Evolutionary conservation across 1,140 invertebrate genomes (phyloP).

Genomic region (Agraylea sexmaculata): DNA sequence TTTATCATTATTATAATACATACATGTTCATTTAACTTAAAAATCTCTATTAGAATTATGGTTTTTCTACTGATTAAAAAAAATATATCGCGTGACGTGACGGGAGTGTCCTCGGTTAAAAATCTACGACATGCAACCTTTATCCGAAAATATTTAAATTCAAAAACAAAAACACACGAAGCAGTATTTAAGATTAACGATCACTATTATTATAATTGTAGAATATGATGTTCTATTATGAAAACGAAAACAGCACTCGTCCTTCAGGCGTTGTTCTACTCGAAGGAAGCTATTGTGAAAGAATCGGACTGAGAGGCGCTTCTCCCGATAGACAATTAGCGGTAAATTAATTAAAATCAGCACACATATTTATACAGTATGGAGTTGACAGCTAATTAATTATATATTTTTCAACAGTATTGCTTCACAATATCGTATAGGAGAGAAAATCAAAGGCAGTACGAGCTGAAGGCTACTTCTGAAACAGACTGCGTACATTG

Average conservation of each 20-base stretch:
- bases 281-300: conserved; percentile 84
- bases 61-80: too few species aligned
- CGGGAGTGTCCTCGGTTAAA: too few species aligned
- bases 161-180: too few species aligned
- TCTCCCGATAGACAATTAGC: conserved; percentile 18
- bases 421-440: conserved; percentile 84
- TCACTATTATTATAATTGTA: conserved; percentile 32
- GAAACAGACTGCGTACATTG: conserved; percentile 80
- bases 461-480: conserved; percentile 71
- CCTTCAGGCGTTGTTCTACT: conserved; percentile 77
- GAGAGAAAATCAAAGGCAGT: conserved; percentile 74
- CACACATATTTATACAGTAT: neutral
- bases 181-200: too few species aligned
- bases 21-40: too few species aligned
- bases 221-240: conserved; percentile 88
- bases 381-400: neutral
- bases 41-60: too few species aligned
- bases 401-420: conserved; percentile 46
- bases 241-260: conserved; percentile 60
- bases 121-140: too few species aligned
- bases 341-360: conserved; percentile 13
- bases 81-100: too few species aligned
- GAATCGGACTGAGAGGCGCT: conserved; percentile 38
- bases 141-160: too few species aligned
- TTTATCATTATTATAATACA: too few species aligned